These are phyloP conservation scores for Penaeus japonicus DNA, from an alignment of 1,140 invertebrate species.

Conservation along the genomic window DNA sequence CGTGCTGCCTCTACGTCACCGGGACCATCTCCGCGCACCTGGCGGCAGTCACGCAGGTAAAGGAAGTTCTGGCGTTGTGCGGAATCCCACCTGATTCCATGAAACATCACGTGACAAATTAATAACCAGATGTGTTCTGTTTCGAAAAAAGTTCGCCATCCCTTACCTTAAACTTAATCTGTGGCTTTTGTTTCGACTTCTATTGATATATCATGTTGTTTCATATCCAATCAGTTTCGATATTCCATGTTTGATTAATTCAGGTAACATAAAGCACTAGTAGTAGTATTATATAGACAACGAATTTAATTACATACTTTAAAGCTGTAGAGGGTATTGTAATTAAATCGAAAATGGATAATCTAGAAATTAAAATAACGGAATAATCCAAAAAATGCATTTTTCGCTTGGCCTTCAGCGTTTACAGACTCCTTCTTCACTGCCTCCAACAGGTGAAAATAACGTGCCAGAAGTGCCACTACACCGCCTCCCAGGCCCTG, in stretches of 20 bases:
- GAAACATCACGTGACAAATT: not conserved
- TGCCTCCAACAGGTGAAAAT: not conserved
- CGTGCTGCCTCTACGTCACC: constrained; percentile 38
- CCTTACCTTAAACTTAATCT: too few relatives aligned
- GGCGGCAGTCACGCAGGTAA: constrained; percentile 46
- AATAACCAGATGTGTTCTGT: too few relatives aligned
- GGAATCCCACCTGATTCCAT: not conserved
- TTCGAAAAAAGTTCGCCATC: too few relatives aligned
- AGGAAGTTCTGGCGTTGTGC: not conserved
- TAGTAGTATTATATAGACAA: too few relatives aligned
- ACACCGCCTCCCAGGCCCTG: not conserved
- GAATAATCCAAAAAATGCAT: not conserved
- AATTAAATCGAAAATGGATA: too few relatives aligned
- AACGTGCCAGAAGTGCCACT: not conserved
- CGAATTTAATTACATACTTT: too few relatives aligned
- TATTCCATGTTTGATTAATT: too few relatives aligned
- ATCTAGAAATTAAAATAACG: not conserved
- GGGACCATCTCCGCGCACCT: constrained; percentile 35
- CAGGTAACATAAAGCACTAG: too few relatives aligned
- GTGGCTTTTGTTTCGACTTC: too few relatives aligned
- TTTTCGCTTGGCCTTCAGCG: not conserved
- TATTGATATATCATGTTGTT: too few relatives aligned
- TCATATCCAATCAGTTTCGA: too few relatives aligned
- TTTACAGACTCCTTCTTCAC: not conserved
- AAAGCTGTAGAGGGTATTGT: too few relatives aligned